A percentile compares a stretch with the other conserved stretches of the same genome.
These are phyloP conservation scores for Neolamprologus variostigma DNA, from an alignment of 2,113 vertebrate genomes.

Conservation along the genomic window DNA sequence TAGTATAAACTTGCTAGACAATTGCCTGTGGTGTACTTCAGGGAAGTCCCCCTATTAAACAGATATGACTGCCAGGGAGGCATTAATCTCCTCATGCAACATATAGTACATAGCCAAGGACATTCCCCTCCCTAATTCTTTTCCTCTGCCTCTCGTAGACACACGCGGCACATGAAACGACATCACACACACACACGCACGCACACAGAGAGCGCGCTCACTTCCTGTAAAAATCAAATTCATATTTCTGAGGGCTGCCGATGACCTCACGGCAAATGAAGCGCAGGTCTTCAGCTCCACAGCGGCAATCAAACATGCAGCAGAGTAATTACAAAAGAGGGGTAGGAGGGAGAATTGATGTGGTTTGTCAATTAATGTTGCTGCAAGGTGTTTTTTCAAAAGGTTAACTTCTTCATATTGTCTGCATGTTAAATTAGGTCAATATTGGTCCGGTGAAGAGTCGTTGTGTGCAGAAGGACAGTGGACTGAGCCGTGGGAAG, in stretches of 20 bases:
- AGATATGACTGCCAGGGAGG: conserved; percentile 63
- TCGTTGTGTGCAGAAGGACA: conserved; percentile 19
- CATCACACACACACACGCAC: not conserved
- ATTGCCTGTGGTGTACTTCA: conserved; percentile 47
- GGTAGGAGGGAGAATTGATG: conserved; percentile 74
- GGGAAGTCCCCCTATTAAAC: conserved; percentile 52
- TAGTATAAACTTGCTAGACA: conserved; percentile 46
- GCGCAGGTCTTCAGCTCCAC: conserved; percentile 62
- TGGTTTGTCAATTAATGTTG: conserved; percentile 78
- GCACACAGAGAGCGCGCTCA: not conserved
- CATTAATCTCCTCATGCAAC: conserved; percentile 60
- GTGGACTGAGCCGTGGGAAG: conserved; percentile 37
- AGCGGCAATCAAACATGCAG: conserved; percentile 65
- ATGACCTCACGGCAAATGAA: conserved; percentile 78
- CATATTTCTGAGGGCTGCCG: conserved; percentile 66
- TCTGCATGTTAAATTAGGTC: conserved; percentile 69
- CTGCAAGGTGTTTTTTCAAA: conserved; percentile 77
- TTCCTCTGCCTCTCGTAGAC: not conserved
- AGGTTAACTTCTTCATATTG: conserved; percentile 78
- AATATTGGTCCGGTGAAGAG: conserved; percentile 66
- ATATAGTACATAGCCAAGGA: conserved; percentile 55
- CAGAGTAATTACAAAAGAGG: conserved; percentile 75
- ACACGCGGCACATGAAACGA: not conserved
- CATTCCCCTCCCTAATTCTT: not conserved
- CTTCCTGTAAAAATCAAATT: conserved; percentile 61